phyloP scores from a whole-genome alignment of 2,888 invertebrate genomes.

The Phytoseiulus persimilis region DNA sequence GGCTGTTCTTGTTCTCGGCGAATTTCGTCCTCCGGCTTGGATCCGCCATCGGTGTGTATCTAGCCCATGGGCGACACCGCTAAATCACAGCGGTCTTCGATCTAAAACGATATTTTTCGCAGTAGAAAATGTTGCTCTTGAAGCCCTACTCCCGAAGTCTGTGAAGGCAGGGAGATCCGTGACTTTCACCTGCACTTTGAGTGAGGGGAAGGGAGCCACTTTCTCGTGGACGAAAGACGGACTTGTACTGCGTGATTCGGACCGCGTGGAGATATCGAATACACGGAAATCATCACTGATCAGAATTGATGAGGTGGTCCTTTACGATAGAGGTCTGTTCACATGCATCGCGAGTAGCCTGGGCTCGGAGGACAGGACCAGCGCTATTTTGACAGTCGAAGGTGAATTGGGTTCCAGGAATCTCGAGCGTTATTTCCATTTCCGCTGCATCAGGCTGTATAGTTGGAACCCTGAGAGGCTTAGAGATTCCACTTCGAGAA shows the following conservation, averaged over 20 bases:
- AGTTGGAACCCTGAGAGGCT: too few relatives aligned
- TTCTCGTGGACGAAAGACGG: conserved; percentile 10
- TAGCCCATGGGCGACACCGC: neutral
- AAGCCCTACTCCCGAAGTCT: neutral
- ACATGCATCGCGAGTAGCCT: neutral
- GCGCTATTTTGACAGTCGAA: neutral
- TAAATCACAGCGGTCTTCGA: neutral
- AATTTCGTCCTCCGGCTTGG: neutral
- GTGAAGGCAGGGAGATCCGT: neutral
- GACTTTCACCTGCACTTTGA: conserved; percentile 11
- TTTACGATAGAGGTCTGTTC: neutral
- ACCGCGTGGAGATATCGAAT: neutral
- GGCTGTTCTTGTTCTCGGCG: neutral
- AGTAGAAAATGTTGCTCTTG: neutral
- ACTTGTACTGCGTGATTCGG: neutral
- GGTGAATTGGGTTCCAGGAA: neutral
- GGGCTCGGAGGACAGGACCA: neutral
- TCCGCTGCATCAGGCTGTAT: too few relatives aligned
- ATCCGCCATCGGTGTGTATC: neutral
- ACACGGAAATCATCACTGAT: neutral
- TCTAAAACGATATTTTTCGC: neutral
- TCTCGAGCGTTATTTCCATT: neutral
- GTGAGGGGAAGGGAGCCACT: neutral
- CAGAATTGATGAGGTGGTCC: neutral
- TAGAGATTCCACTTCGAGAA: too few relatives aligned